Base-by-base conservation (phyloP, 2,888 invertebrate species). In the Mycalesis mineus region DNA sequence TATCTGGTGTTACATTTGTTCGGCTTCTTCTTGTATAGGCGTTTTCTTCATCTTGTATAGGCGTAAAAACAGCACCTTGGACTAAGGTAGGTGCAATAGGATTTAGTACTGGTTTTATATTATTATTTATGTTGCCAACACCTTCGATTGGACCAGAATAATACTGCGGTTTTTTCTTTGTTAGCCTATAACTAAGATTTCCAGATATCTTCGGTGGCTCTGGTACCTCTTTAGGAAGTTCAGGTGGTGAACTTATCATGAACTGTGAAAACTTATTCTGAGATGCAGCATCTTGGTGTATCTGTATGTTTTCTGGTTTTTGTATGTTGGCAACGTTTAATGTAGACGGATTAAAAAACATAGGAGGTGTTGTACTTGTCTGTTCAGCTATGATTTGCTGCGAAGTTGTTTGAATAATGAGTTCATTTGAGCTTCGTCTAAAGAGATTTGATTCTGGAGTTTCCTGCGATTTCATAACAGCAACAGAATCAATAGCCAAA, bases 111-210 rank as follows among this genome's bases (percentile, higher is more conserved):
- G 88, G 86, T 65, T 83, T 87, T 0, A 82, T 65, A 66, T 81
- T 83, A 64, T 84, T 88, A 59, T 82, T 86, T 37, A 87, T 83
- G 65, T 74, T 70, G 40, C 86, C 87, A 17, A 87, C 65, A 1
- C 87, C 87, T 70, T 82, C 86, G 14, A 90, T 88, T 3, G 90
- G 89, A 2, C 90, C 90, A 0, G 90, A 79, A 64, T 90, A 90
- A 67, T 90, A 90, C 57, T 89, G 88, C 0, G 87, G 88, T 51
- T 78, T 73, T 66, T 85, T 89, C 57, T 88, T 88, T 1, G 73
- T 76, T 82, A 89, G 78, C 61, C 89, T 81, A 57, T 75, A 88
- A 62, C 78, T 88, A 0, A 73, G 53, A 40, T 65, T 72, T n/a
- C 75, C 78, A 1, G 70, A 61, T 5, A 78, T 57, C 70, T 85